Base-by-base conservation (phyloP, 2,888 invertebrate species). In the Blastobasis lacticolella region DNA sequence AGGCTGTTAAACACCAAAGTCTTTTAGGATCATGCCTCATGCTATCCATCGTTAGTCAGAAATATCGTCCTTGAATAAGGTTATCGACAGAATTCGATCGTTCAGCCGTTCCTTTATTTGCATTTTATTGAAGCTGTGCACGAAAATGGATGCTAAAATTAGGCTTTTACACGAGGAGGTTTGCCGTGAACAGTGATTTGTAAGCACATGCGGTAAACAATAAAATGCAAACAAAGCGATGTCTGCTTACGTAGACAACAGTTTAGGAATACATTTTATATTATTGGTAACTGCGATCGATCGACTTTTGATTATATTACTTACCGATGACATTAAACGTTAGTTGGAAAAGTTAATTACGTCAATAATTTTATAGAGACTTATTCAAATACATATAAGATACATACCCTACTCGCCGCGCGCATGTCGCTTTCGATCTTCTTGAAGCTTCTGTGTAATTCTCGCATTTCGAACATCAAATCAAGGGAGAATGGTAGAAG, bases 401-500 rank as follows among this genome's bases (percentile, higher is more conserved):
- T 0, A 69, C 85, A 75, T 69, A 88, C 89, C 73, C 87, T 77
- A 67, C 89, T 83, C 45, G 88, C 87, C 51, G 90, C 80, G 61
- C 90, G 75, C 88, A 88, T 87, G 51, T 88, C 88, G 59, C 74
- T 88, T 60, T 90, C 92, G 77, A 93, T 91, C 63, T 91, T 89
- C 71, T 93, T 93, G 71, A 94, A 91, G 75, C 94, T 94, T 67
- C 92, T 89, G 69, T 94, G 94, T 42, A 94, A 83, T 71, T 93
- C 92, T 48, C 93, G 90, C 78, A 93, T 93, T 75, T 95, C 94
- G 71, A 94, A 94, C 71, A 95, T 89, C 56, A 95, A 90, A 75
- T 96, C 95, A 60, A 96, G 88, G 61, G 94, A 92, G 85, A 96
- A 96, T 9, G 94, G 94, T 52, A 94, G 87, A 52, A 94, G 91